Base-by-base conservation (phyloP, 2,797 vertebrate species). In the Pantherophis alleghaniensis region DNA sequence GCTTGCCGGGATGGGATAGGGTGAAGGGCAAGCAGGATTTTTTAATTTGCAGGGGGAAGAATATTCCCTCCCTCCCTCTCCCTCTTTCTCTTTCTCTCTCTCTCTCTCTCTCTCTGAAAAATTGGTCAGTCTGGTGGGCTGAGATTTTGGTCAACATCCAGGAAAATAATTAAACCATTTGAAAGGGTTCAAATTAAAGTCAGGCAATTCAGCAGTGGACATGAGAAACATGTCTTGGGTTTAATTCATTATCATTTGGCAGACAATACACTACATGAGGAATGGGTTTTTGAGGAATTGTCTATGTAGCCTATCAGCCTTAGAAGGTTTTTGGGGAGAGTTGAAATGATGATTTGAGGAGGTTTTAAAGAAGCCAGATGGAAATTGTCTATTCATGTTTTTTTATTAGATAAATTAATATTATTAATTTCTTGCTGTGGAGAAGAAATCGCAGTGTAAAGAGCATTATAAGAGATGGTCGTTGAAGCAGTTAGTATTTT, bases 181-280 rank as follows among this genome's bases (percentile, higher is more conserved):
- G n/a, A 91, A 87, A 91, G 69, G 87, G 87, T 91, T 89, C 69
- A 93, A 66, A 53, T 86, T 63, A 86, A 87, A 87, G 37, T 12
- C 56, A 55, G 53, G 57, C 26, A 90, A 47, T 66, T 57, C 87
- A 60, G 87, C 57, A 89, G 11, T 79, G 51, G 87, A 13, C 59
- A 61, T 14, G 42, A n/a, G 47, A 56, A 56, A 10, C 10, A 7
- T 11, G 6, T 59, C 47, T 86, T 60, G 86, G 83, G 20, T 42
- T 74, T 88, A 42, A 93, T 93, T 88, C 42, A 91, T 93, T 87
- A 74, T 61, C 18, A 88, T 53, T n/a, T 88, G 55, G n/a, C 10
- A 59, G 20, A n/a, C 10, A 88, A 32, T 88, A 60, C 13, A 24
- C 47, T 91, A 28, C 9, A 5, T 1, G 53, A 51, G 42, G 7